A percentile compares a stretch with the other conserved stretches of the same genome.
Evolutionary conservation across 1,140 invertebrate genomes (phyloP).

Genomic region (Bombus breviceps): DNA sequence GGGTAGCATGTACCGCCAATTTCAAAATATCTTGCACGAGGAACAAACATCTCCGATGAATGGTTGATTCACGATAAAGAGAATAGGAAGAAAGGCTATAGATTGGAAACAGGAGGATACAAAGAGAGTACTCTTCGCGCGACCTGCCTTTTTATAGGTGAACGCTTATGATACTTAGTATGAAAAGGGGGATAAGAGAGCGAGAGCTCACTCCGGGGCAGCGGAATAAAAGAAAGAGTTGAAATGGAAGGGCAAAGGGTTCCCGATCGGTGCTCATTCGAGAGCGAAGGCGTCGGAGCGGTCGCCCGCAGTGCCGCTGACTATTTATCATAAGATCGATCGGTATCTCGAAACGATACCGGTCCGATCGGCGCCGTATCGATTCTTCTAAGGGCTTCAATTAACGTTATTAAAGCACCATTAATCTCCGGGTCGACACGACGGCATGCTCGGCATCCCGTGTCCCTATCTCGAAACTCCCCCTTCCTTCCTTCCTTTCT

Average conservation of each 20-base stretch:
- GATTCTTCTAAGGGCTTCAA: constrained; percentile 83
- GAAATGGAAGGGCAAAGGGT: constrained; percentile 56
- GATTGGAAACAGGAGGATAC: neutral
- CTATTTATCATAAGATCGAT: constrained; percentile 83
- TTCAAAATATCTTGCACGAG: neutral
- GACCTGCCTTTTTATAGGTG: neutral
- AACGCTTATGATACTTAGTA: constrained; percentile 13
- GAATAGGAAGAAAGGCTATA: neutral
- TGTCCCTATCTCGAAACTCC: constrained; percentile 52
- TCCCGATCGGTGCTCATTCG: constrained; percentile 49
- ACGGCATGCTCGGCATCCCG: constrained; percentile 75
- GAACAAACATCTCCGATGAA: neutral
- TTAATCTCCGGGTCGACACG: constrained; percentile 78
- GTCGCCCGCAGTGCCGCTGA: constrained; percentile 81
- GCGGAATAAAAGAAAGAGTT: constrained; percentile 58
- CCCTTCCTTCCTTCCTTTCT: neutral
- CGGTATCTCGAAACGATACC: constrained; percentile 80
- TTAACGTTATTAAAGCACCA: constrained; percentile 83
- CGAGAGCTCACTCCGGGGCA: constrained; percentile 21
- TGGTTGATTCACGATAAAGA: neutral
- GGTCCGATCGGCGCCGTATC: constrained; percentile 78
- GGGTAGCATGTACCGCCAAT: too few relatives aligned
- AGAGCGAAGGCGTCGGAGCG: constrained; percentile 77
- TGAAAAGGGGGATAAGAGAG: constrained; percentile 20
- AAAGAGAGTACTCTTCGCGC: constrained; percentile 6